Conservation (phyloP, 2,797 vertebrate species). For the Remorina albescens region DNA sequence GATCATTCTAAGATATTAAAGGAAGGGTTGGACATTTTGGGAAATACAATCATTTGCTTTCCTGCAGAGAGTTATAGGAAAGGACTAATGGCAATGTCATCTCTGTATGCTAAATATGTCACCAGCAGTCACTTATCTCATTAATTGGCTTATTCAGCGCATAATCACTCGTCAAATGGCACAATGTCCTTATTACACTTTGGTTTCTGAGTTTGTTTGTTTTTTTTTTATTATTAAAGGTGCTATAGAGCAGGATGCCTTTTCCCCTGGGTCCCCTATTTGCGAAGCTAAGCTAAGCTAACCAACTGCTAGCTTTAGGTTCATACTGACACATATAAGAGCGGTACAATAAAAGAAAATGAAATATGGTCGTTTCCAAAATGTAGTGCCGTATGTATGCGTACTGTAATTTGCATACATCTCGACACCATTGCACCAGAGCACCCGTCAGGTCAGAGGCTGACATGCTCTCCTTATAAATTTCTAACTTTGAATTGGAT, state of each 20-base stretch:
- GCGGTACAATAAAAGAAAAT: neutral
- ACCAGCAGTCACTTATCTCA: neutral
- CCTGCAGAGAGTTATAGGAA: neutral
- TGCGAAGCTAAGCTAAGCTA: too few relatives aligned
- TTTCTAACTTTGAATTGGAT: neutral
- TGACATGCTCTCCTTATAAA: neutral
- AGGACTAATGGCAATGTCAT: neutral
- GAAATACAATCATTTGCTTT: neutral
- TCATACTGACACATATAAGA: neutral
- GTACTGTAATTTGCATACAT: neutral
- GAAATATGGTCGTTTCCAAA: neutral
- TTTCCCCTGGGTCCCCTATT: too few relatives aligned
- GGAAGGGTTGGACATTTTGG: constrained; percentile 2
- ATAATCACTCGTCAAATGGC: neutral
- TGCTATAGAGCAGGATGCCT: neutral
- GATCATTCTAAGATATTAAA: neutral
- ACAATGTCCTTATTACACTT: neutral
- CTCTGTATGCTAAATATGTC: neutral
- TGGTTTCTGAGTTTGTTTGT: neutral
- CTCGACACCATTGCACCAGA: neutral
- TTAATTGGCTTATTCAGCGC: neutral
- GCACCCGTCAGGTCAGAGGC: neutral
- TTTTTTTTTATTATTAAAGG: neutral
- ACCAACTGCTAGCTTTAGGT: neutral
- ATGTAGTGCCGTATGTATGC: neutral